Conservation (phyloP, 2,797 vertebrate genomes). For the Eupleurogrammus muticus region DNA sequence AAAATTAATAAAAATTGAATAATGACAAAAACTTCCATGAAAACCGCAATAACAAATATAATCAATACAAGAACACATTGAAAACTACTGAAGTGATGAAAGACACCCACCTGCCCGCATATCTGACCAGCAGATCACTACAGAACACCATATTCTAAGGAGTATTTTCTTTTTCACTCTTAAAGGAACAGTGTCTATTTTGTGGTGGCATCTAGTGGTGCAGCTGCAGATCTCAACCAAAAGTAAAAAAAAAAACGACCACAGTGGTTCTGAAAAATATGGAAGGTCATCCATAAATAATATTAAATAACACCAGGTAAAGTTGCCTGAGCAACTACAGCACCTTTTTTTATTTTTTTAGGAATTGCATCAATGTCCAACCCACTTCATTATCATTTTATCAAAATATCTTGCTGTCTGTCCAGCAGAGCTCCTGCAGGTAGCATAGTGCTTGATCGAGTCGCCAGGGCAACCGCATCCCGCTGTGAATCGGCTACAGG, state of each 20-base stretch:
- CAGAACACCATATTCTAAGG: not conserved
- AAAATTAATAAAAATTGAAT: not conserved
- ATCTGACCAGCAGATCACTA: constrained; percentile 62
- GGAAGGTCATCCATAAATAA: too few species aligned
- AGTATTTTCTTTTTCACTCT: not conserved
- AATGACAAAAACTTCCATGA: not conserved
- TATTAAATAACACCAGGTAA: not conserved
- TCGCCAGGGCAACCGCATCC: constrained; percentile 6
- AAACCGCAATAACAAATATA: not conserved
- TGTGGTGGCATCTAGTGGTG: too few species aligned
- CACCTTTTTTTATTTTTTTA: constrained; percentile 15
- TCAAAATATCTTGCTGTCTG: not conserved
- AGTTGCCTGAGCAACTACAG: not conserved
- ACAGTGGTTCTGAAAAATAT: too few species aligned
- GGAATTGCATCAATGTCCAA: not conserved
- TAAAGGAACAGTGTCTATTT: too few species aligned
- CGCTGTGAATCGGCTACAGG: constrained; percentile 65
- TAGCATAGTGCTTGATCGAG: not conserved
- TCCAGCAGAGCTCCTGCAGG: not conserved
- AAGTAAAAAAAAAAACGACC: too few species aligned
- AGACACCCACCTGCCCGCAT: not conserved
- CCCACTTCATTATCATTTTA: not conserved
- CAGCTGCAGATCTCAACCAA: too few species aligned
- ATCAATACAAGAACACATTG: constrained; percentile 16
- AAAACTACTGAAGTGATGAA: constrained; percentile 18